Evolutionary conservation across 1,140 invertebrate species (phyloP), one percentile per base, ranked within the genome.

Genomic region (Apocrypta bakeri): DNA sequence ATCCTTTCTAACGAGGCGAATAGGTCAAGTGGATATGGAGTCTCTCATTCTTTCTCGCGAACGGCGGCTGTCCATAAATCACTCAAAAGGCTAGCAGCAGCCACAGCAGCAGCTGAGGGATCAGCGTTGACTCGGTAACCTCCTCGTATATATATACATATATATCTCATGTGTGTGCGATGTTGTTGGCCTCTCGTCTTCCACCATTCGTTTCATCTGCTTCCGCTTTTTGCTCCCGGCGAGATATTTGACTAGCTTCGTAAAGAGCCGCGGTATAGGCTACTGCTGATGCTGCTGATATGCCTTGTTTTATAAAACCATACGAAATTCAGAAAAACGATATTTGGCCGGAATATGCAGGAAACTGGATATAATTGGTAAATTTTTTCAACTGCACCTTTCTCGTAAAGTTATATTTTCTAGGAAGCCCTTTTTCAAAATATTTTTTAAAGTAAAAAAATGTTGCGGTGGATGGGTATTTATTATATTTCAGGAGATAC

Each of bases 1-100:
- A 90, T 89, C 87, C 89, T 89, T 88, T 88, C 84, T 88, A 90
- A 90, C 89, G 88, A 90, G 89, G 89, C 87, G 89, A 90, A 90
- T 89, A 90, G 89, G 89, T 89, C 88, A 90, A 90, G 88, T 88
- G 88, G 89, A 88, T 42, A 21, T 86, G 85, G 84, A 89, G 85
- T 86, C 86, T 37, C 48, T 71, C 37, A 66, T 68, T 82, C 75
- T 56, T 31, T 71, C 37, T 68, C 81, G 33, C 33, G 33, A 17
- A 84, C 86, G 82, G 86, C 84, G 88, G 84, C 84, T 86, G 85
- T 87, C 85, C 87, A 90, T 90, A 90, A 90, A 90, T 90, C 89
- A 89, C 86, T 88, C 86, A 86, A 85, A 85, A 85, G 82, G 79
- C 56, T 24, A 33, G 31, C 48, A 37, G 29, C 84, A 85, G 76